A percentile compares a stretch with the other conserved stretches of the same genome.
Conservation (phyloP, 1,140 invertebrate species). For the Caerostris darwini region DNA sequence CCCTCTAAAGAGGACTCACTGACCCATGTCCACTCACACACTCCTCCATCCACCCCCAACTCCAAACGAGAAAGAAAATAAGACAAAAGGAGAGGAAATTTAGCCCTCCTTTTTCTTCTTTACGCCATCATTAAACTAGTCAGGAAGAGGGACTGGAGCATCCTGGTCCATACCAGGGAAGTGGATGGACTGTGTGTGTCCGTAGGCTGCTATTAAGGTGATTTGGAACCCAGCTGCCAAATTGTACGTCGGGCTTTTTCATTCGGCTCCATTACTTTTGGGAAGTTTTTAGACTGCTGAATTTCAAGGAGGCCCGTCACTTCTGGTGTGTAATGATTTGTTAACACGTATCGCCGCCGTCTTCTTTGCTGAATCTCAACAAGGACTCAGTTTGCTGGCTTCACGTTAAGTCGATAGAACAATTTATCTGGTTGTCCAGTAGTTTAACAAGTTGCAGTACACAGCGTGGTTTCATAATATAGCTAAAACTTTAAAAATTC, state of each 20-base stretch:
- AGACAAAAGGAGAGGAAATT: not conserved
- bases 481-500: too few species aligned
- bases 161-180: constrained; percentile 36
- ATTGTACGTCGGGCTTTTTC: constrained; percentile 47
- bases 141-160: constrained; percentile 53
- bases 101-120: constrained; percentile 36
- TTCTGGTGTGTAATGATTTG: constrained; percentile 53
- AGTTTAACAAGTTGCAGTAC: too few species aligned
- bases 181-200: not conserved
- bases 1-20: constrained; percentile 73
- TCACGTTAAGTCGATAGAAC: too few species aligned
- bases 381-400: too few species aligned
- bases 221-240: constrained; percentile 66
- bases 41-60: not conserved
- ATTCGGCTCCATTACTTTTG: constrained; percentile 66
- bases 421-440: too few species aligned
- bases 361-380: not conserved
- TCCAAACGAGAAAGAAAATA: not conserved
- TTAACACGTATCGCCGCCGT: not conserved
- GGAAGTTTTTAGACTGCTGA: constrained; percentile 50
- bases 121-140: constrained; percentile 66
- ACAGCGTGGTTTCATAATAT: too few species aligned
- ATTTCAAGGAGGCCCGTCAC: constrained; percentile 24
- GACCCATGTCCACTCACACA: constrained; percentile 67
- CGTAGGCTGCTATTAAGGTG: constrained; percentile 64